phyloP scores from a whole-genome alignment of 2,888 invertebrate genomes.

The Cerastoderma edule region DNA sequence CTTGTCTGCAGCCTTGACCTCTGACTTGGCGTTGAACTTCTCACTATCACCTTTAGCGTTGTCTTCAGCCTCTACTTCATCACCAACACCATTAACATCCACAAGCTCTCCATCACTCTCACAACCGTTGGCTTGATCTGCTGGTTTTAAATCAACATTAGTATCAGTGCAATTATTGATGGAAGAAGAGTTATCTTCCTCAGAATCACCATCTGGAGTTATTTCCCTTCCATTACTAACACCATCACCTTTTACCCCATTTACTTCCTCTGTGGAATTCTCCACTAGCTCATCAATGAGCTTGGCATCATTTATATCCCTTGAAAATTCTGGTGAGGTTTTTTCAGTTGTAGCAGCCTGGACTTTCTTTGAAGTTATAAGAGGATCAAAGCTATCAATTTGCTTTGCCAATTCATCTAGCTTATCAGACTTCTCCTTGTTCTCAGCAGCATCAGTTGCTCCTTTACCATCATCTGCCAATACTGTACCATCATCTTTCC shows the following conservation, averaged over 20 bases:
- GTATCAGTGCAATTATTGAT: conserved; percentile 12
- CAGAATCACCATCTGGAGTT: conserved; percentile 33
- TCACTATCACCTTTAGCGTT: conserved; percentile 25
- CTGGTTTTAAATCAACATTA: conserved; percentile 28
- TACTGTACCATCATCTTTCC: background rate
- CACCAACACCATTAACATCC: conserved; percentile 62
- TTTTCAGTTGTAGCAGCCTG: background rate
- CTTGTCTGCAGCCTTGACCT: conserved; percentile 9
- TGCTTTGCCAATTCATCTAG: conserved; percentile 45
- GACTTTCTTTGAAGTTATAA: conserved; percentile 14
- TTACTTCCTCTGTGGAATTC: background rate
- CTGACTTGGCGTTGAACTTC: conserved; percentile 21
- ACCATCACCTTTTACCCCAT: conserved; percentile 18
- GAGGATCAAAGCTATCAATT: conserved; percentile 57
- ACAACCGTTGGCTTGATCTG: conserved; percentile 17
- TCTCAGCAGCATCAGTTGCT: conserved; percentile 13
- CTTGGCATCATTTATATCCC: conserved; percentile 48
- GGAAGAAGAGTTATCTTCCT: conserved; percentile 19
- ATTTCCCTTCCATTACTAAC: conserved; percentile 31
- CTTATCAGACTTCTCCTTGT: conserved; percentile 32
- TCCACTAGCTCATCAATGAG: conserved; percentile 50
- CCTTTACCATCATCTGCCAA: background rate
- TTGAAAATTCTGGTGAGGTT: conserved; percentile 16
- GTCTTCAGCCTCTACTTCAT: conserved; percentile 42
- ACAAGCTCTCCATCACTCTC: conserved; percentile 30